Percentiles rank a stretch among this genome's conserved stretches.
Evolutionary conservation across 2,797 vertebrate genomes (phyloP).

Genomic region (Rhinogobio ventralis): DNA sequence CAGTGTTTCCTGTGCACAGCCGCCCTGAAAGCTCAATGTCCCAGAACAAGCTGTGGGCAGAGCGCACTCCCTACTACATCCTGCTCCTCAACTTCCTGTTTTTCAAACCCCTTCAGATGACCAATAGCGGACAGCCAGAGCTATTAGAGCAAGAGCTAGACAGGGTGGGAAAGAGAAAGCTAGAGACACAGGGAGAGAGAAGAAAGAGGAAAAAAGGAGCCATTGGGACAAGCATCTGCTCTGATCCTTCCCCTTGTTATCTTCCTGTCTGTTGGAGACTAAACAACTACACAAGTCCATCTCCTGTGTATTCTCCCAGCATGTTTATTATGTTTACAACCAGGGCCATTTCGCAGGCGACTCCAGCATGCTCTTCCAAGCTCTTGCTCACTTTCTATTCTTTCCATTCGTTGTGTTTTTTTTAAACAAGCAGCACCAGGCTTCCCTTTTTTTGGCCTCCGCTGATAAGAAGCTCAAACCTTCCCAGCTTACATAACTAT

Average conservation of each 20-base stretch:
- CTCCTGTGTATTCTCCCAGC: constrained; percentile 69
- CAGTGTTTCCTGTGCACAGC: constrained; percentile 74
- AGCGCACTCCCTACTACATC: constrained; percentile 78
- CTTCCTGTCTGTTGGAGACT: constrained; percentile 76
- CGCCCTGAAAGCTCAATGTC: constrained; percentile 57
- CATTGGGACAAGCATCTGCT: constrained; percentile 74
- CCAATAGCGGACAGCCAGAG: constrained; percentile 57
- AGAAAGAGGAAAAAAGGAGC: constrained; percentile 54
- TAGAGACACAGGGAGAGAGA: constrained; percentile 62
- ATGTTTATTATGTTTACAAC: constrained; percentile 73
- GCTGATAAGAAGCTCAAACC: constrained; percentile 67
- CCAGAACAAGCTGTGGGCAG: constrained; percentile 74
- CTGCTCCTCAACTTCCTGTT: constrained; percentile 84
- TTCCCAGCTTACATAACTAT: constrained; percentile 71
- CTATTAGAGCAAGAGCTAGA: constrained; percentile 61
- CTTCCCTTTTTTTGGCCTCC: constrained; percentile 66
- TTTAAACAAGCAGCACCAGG: constrained; percentile 47
- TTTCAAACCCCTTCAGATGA: constrained; percentile 76
- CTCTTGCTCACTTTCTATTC: constrained; percentile 66
- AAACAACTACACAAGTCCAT: constrained; percentile 80
- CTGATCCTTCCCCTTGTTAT: constrained; percentile 76
- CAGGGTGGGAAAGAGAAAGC: constrained; percentile 57
- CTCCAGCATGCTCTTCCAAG: constrained; percentile 51
- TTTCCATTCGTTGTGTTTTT: constrained; percentile 52
- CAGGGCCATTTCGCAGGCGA: constrained; percentile 70